Evolutionary conservation across 1,140 invertebrate genomes (phyloP), one percentile per base, ranked within the genome.

Genomic region (Dendrolimus punctatus): DNA sequence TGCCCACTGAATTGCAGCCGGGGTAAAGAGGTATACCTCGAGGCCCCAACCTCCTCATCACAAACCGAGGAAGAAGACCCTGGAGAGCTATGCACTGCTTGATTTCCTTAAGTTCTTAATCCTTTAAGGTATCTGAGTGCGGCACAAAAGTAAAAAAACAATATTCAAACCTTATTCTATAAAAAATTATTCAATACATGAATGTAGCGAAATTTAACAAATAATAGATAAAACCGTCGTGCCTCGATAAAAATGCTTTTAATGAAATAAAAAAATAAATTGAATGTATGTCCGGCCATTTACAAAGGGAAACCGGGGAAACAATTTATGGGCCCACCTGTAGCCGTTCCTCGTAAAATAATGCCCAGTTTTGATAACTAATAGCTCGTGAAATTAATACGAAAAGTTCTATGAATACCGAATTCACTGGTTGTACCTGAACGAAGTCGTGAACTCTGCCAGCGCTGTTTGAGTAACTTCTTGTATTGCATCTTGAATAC

Each of bases 381-480:
- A 62, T 66, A 53, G 49, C n/a, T 55, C 37, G 48, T 55, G 55
- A 62, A 62, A 62, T 62, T 66, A 60, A 62, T 66, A 60, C 42
- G 64, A 60, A 57, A 66, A 66, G 57, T 62, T 66, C 57, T 57
- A 60, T 57, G 50, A 57, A 60, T 59, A 46, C 51, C 51, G 37
- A 49, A 40, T 36, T 53, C 53, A 53, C 46, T 54, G 39, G 10
- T 36, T 8, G 39, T 54, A 52, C 36, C 54, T 44, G 6, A 49
- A 40, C 47, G 49, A 37, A 42, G 50, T 41, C 8, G 44, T 7
- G 9, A 42, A 36, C 36, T 8, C 10, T 54, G 40, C 6, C 10
- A 53, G 45, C 10, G 8, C 36, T 10, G 8, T 36, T 6, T 52
- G 6, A 9, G 46, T 4, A 36, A 9, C 46, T 42, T n/a, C 41